These are phyloP conservation scores for Tachysurus fulvidraco DNA, from an alignment of 2,113 vertebrate species.

Conservation along the genomic window DNA sequence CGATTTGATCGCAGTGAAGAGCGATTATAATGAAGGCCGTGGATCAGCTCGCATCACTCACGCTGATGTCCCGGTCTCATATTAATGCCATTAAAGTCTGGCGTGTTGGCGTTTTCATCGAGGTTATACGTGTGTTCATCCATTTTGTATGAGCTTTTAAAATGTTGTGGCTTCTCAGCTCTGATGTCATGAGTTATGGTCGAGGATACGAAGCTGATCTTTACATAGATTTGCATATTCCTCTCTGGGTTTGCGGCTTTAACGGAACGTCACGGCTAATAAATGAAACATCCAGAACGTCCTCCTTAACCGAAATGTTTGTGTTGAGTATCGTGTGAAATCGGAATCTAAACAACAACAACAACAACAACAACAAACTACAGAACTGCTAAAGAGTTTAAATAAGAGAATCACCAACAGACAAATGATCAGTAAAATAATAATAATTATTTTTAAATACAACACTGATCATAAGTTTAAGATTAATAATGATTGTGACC, in stretches of 20 bases:
- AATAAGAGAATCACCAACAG: no score
- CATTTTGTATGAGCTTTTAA: conserved; percentile 32
- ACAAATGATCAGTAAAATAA: no score
- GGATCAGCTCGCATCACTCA: conserved; percentile 61
- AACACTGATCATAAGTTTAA: no score
- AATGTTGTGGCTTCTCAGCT: background rate
- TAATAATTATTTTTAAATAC: no score
- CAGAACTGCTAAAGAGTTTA: no score
- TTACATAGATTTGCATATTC: background rate
- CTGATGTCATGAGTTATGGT: conserved; percentile 6
- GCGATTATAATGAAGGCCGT: conserved; percentile 64
- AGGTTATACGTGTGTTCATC: conserved; percentile 11
- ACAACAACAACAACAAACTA: background rate
- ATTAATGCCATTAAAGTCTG: conserved; percentile 17
- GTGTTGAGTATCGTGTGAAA: no score
- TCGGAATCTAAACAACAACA: background rate
- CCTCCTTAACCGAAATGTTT: background rate
- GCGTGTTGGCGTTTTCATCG: background rate
- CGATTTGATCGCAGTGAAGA: conserved; percentile 65
- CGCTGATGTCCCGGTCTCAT: conserved; percentile 34
- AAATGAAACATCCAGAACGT: background rate
- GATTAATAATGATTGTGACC: background rate
- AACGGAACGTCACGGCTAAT: background rate
- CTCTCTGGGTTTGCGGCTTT: background rate
- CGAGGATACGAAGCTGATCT: background rate